Percentiles rank a stretch among this genome's conserved stretches.
Evolutionary conservation across 53 echinoderm and acorn worm genomes (phyloP).

Genomic region (Arbacia lixula): DNA sequence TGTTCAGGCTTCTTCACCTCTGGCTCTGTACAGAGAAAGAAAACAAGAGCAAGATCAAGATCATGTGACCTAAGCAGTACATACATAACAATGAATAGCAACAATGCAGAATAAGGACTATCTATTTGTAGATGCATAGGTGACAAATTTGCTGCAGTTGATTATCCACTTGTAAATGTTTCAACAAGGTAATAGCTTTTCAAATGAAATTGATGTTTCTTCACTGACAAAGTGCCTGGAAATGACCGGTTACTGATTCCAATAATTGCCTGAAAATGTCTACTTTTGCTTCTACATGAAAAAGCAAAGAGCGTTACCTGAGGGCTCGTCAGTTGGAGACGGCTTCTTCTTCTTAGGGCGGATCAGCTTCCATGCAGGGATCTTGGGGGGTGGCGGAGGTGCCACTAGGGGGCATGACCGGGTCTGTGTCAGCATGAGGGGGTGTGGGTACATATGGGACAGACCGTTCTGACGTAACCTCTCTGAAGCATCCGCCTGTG

Average conservation of each 20-base stretch:
- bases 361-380: conserved; percentile 96
- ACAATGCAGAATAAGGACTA: not conserved
- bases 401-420: conserved; percentile 93
- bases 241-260: too few relatives aligned
- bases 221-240: too few relatives aligned
- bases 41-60: too few relatives aligned
- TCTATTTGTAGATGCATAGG: not conserved
- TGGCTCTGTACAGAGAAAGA: conserved; percentile 62
- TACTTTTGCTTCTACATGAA: conserved; percentile 74
- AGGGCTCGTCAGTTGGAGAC: conserved; percentile 88
- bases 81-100: not conserved
- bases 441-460: conserved; percentile 85
- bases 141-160: too few relatives aligned
- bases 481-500: conserved; percentile 98
- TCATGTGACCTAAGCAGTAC: not conserved
- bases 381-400: conserved; percentile 93
- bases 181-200: too few relatives aligned
- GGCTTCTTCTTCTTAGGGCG: conserved; percentile 95
- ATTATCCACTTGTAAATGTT: not conserved
- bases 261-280: too few relatives aligned
- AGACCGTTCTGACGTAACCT: conserved; percentile 87
- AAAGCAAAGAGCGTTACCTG: conserved; percentile 64
- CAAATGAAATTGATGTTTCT: too few relatives aligned
- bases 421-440: conserved; percentile 95
- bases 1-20: conserved; percentile 99